Evolutionary conservation across 2,797 vertebrate species (phyloP), one percentile per base, ranked within the genome.

Genomic region (Mycteria americana): DNA sequence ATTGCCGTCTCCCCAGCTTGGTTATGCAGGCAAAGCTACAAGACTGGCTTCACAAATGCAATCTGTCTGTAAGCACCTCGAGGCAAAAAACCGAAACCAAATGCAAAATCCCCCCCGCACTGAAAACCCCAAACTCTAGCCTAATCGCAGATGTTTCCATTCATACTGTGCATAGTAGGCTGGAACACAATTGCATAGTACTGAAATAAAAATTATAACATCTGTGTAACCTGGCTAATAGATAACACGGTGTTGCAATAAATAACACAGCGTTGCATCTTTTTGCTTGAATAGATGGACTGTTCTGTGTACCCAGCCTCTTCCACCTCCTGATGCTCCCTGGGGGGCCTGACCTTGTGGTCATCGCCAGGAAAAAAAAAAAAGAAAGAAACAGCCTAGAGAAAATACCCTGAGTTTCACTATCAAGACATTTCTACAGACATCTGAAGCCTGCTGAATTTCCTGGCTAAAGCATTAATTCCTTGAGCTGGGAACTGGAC

Each of bases 281-380:
- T 77, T 60, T 21, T 13, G 35, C 41, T 41, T 31, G n/a, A 30
- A 37, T 3, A 22, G 68, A 31, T 10, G 54, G 43, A 37, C 31
- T 0, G 1, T 16, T 51, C 33, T 6, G 24, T 30, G 78, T 22
- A 21, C 48, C n/a, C 41, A 31, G n/a, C 24, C 23, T 33, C 41
- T 48, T 24, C 64, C n/a, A 7, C 5, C 37, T 10, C 7, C 19
- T 3, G 23, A 31, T 11, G 33, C 1, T 5, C 0, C 0, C 46
- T 6, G 24, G 2, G 39, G 46, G 33, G 15, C 12, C 35, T 18
- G 19, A 17, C 31, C 39, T 25, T 30, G 22, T 28, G n/a, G 10
- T 33, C 60, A 4, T 3, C 30, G 59, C 35, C 54, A 54, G 31
- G 31, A 37, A 7, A n/a, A 24, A 33, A 43, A 30, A 18, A 15